Conservation (phyloP, 2,797 vertebrate genomes). For the Oreonectes daqikongensis region DNA sequence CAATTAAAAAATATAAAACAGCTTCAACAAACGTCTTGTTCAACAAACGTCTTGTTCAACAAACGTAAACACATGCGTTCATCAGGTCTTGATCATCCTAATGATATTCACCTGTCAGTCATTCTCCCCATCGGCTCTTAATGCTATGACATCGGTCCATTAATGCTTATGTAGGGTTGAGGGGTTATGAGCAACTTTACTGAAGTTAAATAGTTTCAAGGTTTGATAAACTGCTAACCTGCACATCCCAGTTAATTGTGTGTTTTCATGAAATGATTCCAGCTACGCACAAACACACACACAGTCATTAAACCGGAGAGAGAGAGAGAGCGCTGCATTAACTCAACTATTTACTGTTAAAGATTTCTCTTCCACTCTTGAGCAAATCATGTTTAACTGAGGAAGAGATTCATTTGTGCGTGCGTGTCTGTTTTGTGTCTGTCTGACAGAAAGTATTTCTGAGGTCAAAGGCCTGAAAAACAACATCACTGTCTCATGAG, state of each 20-base stretch:
- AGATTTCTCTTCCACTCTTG: slow-evolving; percentile 6
- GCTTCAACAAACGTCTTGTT: too few species aligned
- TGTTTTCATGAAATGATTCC: background rate
- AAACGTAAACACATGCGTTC: background rate
- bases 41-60: too few species aligned
- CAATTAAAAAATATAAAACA: background rate
- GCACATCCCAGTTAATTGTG: too few species aligned
- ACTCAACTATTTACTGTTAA: slow-evolving; percentile 10
- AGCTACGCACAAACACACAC: background rate
- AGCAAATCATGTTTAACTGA: background rate
- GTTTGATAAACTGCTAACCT: too few species aligned
- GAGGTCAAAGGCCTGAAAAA: slow-evolving; percentile 27
- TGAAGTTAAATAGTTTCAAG: too few species aligned
- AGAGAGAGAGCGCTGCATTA: too few species aligned
- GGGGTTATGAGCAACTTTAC: too few species aligned
- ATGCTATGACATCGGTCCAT: background rate
- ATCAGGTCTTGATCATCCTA: background rate
- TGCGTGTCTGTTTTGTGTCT: slow-evolving; percentile 9
- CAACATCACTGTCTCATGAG: slow-evolving; percentile 9
- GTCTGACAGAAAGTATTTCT: slow-evolving; percentile 28
- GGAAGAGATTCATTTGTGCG: slow-evolving; percentile 21
- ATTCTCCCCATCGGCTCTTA: background rate
- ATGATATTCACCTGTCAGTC: background rate
- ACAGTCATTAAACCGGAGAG: background rate
- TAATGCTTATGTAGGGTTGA: background rate